Evolutionary conservation across 1,140 invertebrate species (phyloP), one percentile per base, ranked within the genome.

Genomic region (Drosophila ambigua): DNA sequence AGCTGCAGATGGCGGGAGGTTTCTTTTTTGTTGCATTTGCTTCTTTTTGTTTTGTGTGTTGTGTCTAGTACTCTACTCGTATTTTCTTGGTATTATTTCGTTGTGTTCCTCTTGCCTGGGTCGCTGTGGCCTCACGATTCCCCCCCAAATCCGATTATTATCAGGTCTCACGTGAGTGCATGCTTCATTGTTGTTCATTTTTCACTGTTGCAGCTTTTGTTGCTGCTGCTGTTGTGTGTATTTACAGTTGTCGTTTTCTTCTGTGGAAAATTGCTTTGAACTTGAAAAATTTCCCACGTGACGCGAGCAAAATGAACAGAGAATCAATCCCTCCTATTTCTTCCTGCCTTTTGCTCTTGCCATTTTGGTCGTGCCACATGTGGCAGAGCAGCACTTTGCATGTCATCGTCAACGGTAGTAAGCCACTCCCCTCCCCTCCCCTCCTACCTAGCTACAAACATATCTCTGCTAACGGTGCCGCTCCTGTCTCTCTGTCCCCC

Each of bases 271-370:
- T 87, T 78, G 82, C 78, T 85, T 85, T 85, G 82, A 85, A 85
- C 82, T 85, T 85, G 82, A 85, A 85, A 39, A 85, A 87, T 88
- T 85, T 85, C 82, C 83, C 82, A 85, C 83, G 83, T 85, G 82
- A 87, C 82, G 74, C 81, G 63, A 39, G 35, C 35, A 39, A 39
- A 39, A 39, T 39, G 35, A 5, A 57, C 67, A 54, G 55, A 60
- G 72, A 74, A 74, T 74, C 72, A 74, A 74, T 64, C 53, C 41
- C 39, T 28, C 28, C 61, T 31, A 9, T 8, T 20, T 31, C 39
- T 28, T 28, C 5, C 35, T 44, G 57, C 57, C 26, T 59, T 52
- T 53, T 15, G n/a, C 39, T 52, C 28, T 48, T 24, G 20, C 61
- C 48, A 13, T 45, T 66, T 59, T 60, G 60, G 53, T 79, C 68